These are phyloP conservation scores for Coelopa pilipes DNA, from an alignment of 2,888 invertebrate genomes.

Conservation along the genomic window DNA sequence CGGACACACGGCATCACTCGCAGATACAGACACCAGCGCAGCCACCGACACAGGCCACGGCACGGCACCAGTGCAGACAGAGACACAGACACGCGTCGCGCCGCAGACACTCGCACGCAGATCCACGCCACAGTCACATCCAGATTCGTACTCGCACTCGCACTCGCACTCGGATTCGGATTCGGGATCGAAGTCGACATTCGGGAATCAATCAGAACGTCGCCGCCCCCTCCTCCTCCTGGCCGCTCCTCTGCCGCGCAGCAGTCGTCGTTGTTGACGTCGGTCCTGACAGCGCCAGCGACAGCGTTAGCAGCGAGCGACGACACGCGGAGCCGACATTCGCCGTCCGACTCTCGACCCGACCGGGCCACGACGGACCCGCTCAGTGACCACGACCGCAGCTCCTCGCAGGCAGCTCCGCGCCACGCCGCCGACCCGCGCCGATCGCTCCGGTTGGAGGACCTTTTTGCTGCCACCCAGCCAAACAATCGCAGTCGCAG, in stretches of 20 bases:
- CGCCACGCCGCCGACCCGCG: too few species aligned
- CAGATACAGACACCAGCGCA: not conserved
- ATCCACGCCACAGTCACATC: constrained; percentile 24
- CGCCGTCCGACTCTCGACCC: constrained; percentile 64
- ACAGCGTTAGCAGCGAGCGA: constrained; percentile 43
- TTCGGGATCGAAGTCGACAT: constrained; percentile 33
- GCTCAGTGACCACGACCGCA: constrained; percentile 35
- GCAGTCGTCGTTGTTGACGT: constrained; percentile 30
- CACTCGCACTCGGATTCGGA: constrained; percentile 38
- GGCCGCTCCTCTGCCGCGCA: constrained; percentile 37
- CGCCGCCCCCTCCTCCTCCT: too few species aligned
- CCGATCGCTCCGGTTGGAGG: not conserved
- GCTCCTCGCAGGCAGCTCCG: too few species aligned
- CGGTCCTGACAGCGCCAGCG: constrained; percentile 34
- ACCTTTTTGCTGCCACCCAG: too few species aligned
- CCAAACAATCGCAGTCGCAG: too few species aligned
- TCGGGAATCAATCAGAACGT: constrained; percentile 35
- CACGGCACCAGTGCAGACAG: not conserved
- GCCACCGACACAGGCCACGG: too few species aligned
- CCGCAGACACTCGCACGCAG: constrained; percentile 23
- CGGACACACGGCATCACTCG: constrained; percentile 7
- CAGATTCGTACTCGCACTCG: constrained; percentile 39
- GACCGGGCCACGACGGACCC: constrained; percentile 61
- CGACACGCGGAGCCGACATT: constrained; percentile 51
- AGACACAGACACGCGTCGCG: constrained; percentile 16